Evolutionary conservation across 1,140 invertebrate genomes (phyloP), one percentile per base, ranked within the genome.

Genomic region (Brachionus koreanus): DNA sequence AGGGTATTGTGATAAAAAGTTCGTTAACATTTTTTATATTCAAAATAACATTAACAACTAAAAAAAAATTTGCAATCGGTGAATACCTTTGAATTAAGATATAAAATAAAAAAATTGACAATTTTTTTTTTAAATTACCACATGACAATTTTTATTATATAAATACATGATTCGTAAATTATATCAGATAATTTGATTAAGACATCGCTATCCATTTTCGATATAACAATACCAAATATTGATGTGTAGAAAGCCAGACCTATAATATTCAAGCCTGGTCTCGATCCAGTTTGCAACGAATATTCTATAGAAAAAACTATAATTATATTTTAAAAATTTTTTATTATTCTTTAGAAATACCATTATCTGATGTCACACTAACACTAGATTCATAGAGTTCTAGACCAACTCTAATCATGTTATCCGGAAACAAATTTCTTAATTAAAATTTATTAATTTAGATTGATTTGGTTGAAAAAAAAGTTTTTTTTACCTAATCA

Each of bases 41-140:
- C 85, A 97, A 89, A 72, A 97, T 92, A 87, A 97, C 96, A 37
- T 93, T 93, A 7, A 93, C 92, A 67, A 97, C 94, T 57, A 97
- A 89, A 88, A 96, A 97, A 75, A 93, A 92, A 3, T 97, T 95
- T 83, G 95, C 95, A 23, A 97, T 87, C 0, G 95, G 96, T 35
- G 95, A 97, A 83, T 96, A 89, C 94, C 95, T 96, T 39, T 84
- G 84, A 69, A 84, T 19, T 5, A 25, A 57, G 5, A 23, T 19
- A n/a, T 52, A 5, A 52, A 19, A 57, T 19, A 57, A 19, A 19
- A 23, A 7, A 23, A 5, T 19, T n/a, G n/a, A 57, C 9, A 57
- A 52, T 19, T 23, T 19, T 7, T 5, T 19, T 57, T 57, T 84
- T 19, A 84, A 42, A 42, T 42, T 57, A 57, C 49, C 49, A 65